Base-by-base conservation (phyloP, 2,113 vertebrate species). In the Microtus ochrogaster region DNA sequence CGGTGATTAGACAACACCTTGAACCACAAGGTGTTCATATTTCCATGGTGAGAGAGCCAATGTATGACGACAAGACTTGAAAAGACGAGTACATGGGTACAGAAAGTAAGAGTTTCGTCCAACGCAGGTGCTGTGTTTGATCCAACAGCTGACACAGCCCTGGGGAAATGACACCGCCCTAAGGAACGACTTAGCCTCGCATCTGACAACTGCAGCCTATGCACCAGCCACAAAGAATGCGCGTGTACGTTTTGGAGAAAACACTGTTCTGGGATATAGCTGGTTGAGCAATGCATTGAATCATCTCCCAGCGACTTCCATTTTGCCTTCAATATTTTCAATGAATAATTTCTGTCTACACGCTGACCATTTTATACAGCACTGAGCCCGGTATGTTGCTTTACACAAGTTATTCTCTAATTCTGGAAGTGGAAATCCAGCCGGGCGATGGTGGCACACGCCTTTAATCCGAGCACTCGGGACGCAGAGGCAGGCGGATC, bases 1-100 rank as follows among this genome's bases (percentile, higher is more conserved):
- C 36, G 17, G 0, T 26, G 33, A 47, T 26, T n/a, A 87, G 70
- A 63, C 2, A 66, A 33, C 94, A 85, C 96, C 97, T 79, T 93
- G 13, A 73, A 33, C 95, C 26, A 36, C 88, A 89, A 73, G 89
- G 33, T 10, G 44, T 86, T 73, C 77, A 55, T 82, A 94, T 93
- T 97, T 74, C 33, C 2, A 44, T 10, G 26, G 7, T 89, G 96
- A 95, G 72, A 89, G 14, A 89, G 63, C 41, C 61, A 86, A 76
- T 83, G 49, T 10, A 5, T 86, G 41, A 95, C 84, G 9, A 91
- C 3, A 79, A 86, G 72, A 90, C 7, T 55, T 87, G 10, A 94
- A 95, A 92, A 92, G 1, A 49, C 58, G 91, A 52, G 3, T 12
- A 89, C 41, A 47, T 92, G 73, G 58, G 1, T 58, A 4, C 36